phyloP scores from a whole-genome alignment of 2,888 invertebrate species.

The Lasioglossum morio region DNA sequence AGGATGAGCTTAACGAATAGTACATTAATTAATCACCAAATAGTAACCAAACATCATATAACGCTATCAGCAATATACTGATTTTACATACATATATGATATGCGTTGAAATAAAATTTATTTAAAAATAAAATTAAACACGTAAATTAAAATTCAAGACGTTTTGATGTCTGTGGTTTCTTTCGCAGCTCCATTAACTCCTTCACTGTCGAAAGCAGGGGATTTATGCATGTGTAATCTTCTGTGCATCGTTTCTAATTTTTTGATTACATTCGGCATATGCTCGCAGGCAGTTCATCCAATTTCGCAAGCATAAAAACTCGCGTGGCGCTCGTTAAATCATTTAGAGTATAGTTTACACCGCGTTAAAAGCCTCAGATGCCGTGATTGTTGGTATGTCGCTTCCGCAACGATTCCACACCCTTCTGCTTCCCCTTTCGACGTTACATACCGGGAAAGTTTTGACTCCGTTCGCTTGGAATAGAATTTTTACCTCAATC shows the following conservation, averaged over 20 bases:
- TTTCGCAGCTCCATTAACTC: not conserved
- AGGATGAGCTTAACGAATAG: too few relatives aligned
- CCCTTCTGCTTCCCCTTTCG: slow-evolving; percentile 30
- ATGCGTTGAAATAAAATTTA: too few relatives aligned
- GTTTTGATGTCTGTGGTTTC: not conserved
- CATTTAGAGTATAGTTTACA: slow-evolving; percentile 64
- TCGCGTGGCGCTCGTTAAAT: slow-evolving; percentile 38
- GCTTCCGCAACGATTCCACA: slow-evolving; percentile 51
- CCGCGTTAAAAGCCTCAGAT: slow-evolving; percentile 64
- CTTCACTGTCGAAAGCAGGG: not conserved
- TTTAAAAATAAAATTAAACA: too few relatives aligned
- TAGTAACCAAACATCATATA: too few relatives aligned
- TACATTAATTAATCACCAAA: too few relatives aligned
- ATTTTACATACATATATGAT: too few relatives aligned
- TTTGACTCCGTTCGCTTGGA: slow-evolving; percentile 36
- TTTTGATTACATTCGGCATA: not conserved
- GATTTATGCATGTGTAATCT: not conserved
- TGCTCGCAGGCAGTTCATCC: not conserved
- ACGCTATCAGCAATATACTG: too few relatives aligned
- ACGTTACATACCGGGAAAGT: slow-evolving; percentile 34
- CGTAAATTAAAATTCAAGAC: too few relatives aligned
- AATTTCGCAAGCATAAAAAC: slow-evolving; percentile 25
- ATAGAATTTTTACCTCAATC: not conserved
- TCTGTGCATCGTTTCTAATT: not conserved
- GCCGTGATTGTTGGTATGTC: slow-evolving; percentile 65